These are phyloP conservation scores for Catamblyrhynchus diadema DNA, from an alignment of 2,797 vertebrate genomes.

Conservation along the genomic window DNA sequence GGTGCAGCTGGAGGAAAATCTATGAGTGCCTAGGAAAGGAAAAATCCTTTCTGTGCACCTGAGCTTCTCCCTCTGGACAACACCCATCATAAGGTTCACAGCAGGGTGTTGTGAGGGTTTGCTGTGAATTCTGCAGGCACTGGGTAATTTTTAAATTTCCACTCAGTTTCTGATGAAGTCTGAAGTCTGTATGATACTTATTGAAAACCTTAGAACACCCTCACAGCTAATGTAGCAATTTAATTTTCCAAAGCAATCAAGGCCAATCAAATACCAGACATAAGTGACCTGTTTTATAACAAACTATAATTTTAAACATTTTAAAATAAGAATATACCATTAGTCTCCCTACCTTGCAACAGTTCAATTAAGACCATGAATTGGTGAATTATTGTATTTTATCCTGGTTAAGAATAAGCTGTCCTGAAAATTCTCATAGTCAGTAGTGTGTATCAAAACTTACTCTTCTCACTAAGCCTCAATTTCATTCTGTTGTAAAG, in stretches of 20 bases:
- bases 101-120: not conserved
- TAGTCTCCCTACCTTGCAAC: not conserved
- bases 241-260: conserved; percentile 34
- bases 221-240: not conserved
- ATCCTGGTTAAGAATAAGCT: not conserved
- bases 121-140: not conserved
- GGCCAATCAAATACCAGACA: conserved; percentile 11
- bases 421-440: not conserved
- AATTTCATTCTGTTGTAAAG: not conserved
- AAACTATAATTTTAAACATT: conserved; percentile 39
- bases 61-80: not conserved
- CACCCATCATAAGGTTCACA: not conserved
- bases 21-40: fast-evolving
- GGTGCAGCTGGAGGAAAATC: not conserved
- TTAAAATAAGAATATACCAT: not conserved
- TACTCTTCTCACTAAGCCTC: not conserved
- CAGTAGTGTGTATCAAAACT: not conserved
- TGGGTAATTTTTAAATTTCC: not conserved
- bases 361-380: conserved; percentile 14
- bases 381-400: not conserved
- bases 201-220: not conserved
- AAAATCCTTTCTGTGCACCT: not conserved
- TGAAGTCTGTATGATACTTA: not conserved
- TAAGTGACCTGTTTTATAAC: not conserved
- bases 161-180: not conserved